Evolutionary conservation across 2,888 invertebrate genomes (phyloP).

Genomic region (Volucella bombylans): DNA sequence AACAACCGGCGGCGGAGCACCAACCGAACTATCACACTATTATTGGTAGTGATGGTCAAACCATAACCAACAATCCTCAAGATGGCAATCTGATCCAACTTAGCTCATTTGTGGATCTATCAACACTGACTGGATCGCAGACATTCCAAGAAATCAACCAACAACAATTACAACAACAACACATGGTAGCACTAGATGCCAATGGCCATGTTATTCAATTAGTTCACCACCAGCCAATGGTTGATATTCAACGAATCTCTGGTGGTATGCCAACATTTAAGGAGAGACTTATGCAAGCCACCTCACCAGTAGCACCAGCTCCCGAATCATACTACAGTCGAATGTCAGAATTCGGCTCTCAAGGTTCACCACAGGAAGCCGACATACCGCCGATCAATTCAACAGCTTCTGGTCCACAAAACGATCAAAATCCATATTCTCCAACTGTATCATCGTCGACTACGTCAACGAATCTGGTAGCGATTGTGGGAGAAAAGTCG

Average conservation of each 20-base stretch:
- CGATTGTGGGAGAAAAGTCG: conserved; percentile 79
- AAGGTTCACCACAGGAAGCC: conserved; percentile 80
- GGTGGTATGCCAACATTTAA: conserved; percentile 74
- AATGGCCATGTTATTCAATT: conserved; percentile 80
- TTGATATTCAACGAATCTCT: conserved; percentile 75
- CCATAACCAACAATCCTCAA: conserved; percentile 14
- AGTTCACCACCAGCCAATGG: conserved; percentile 86
- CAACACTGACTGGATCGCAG: conserved; percentile 3
- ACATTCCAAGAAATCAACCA: conserved; percentile 10
- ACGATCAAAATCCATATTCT: conserved; percentile 77
- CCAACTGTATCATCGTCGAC: conserved; percentile 81
- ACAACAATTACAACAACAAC: conserved; percentile 76
- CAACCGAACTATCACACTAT: conserved; percentile 89
- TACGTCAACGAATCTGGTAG: conserved; percentile 74
- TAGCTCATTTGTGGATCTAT: conserved; percentile 45
- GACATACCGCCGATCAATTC: conserved; percentile 80
- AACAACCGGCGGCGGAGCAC: conserved; percentile 85
- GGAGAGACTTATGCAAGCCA: conserved; percentile 71
- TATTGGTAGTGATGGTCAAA: conserved; percentile 87
- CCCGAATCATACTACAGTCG: conserved; percentile 78
- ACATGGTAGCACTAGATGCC: conserved; percentile 79
- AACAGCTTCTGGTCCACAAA: conserved; percentile 73
- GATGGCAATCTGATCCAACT: conserved; percentile 34
- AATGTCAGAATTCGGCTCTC: conserved; percentile 77
- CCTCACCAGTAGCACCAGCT: conserved; percentile 75